phyloP scores from a whole-genome alignment of 2,113 vertebrate genomes.

The Scomber colias region DNA sequence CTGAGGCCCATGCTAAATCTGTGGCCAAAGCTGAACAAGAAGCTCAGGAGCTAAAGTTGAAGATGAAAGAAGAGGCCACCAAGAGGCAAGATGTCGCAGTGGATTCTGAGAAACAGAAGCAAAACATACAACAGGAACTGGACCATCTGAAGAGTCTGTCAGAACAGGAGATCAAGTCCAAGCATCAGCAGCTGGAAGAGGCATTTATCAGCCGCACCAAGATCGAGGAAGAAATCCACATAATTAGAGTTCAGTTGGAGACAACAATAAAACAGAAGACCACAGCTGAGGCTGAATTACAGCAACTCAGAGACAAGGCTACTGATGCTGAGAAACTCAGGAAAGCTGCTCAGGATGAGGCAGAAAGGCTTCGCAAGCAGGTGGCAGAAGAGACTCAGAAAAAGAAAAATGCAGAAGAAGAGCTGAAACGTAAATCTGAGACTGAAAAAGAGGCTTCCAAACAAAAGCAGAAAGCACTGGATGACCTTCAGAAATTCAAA shows the following conservation, averaged over 20 bases:
- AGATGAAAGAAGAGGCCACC: slow-evolving; percentile 93
- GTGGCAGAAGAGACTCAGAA: slow-evolving; percentile 94
- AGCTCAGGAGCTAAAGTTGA: slow-evolving; percentile 89
- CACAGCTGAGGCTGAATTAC: slow-evolving; percentile 87
- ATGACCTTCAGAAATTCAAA: slow-evolving; percentile 90
- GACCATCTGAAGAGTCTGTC: slow-evolving; percentile 91
- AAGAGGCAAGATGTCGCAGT: slow-evolving; percentile 90
- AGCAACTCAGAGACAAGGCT: slow-evolving; percentile 85
- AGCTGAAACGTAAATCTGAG: slow-evolving; percentile 90
- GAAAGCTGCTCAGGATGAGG: slow-evolving; percentile 92
- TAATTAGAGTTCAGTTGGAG: slow-evolving; percentile 92
- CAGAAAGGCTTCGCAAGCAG: slow-evolving; percentile 92
- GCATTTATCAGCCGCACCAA: slow-evolving; percentile 88
- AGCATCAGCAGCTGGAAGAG: slow-evolving; percentile 90
- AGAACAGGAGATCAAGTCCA: slow-evolving; percentile 91
- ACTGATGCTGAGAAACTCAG: slow-evolving; percentile 91
- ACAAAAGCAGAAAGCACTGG: slow-evolving; percentile 92
- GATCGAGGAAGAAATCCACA: slow-evolving; percentile 94
- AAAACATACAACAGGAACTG: slow-evolving; percentile 95
- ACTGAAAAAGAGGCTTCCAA: slow-evolving; percentile 92
- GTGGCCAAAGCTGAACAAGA: slow-evolving; percentile 93
- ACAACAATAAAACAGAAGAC: slow-evolving; percentile 88
- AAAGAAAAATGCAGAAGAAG: slow-evolving; percentile 93
- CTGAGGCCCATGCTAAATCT: slow-evolving; percentile 92
- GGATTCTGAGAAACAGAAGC: slow-evolving; percentile 93